Evolutionary conservation across 23 tunicate genomes (phyloP).

Genomic region (Trididemnum miniatum): DNA sequence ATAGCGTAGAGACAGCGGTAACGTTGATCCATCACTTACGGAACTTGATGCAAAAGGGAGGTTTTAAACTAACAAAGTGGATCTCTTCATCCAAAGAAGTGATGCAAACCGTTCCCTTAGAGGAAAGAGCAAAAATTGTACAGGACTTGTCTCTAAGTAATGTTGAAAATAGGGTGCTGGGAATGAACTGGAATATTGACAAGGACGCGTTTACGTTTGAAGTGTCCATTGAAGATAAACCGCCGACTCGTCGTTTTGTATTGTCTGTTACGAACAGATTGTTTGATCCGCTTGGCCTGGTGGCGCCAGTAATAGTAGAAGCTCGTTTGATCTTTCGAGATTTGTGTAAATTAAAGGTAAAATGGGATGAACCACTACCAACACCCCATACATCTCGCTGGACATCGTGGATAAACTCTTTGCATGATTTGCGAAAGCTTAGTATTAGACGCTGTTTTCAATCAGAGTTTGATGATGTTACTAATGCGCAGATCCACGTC

Average conservation of each 20-base stretch:
- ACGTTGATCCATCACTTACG: neutral
- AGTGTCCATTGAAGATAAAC: neutral
- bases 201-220: neutral
- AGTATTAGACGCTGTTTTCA: constrained; percentile 3
- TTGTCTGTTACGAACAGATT: constrained; percentile 17
- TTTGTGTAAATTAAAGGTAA: neutral
- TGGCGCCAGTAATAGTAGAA: constrained; percentile 22
- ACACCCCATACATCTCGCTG: neutral
- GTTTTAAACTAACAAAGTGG: constrained; percentile 35
- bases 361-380: constrained; percentile 25
- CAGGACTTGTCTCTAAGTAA: neutral
- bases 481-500: neutral
- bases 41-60: neutral
- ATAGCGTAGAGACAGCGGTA: neutral
- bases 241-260: constrained; percentile 24
- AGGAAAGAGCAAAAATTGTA: constrained; percentile 27
- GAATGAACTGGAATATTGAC: constrained; percentile 1
- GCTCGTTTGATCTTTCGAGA: constrained; percentile 1
- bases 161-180: neutral
- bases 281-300: constrained; percentile 37
- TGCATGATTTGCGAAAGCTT: neutral
- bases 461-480: neutral
- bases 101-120: neutral
- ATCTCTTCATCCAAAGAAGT: neutral
- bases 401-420: neutral